Evolutionary conservation across 2,113 vertebrate genomes (phyloP), one percentile per base, ranked within the genome.

Genomic region (Theristicus caerulescens): DNA sequence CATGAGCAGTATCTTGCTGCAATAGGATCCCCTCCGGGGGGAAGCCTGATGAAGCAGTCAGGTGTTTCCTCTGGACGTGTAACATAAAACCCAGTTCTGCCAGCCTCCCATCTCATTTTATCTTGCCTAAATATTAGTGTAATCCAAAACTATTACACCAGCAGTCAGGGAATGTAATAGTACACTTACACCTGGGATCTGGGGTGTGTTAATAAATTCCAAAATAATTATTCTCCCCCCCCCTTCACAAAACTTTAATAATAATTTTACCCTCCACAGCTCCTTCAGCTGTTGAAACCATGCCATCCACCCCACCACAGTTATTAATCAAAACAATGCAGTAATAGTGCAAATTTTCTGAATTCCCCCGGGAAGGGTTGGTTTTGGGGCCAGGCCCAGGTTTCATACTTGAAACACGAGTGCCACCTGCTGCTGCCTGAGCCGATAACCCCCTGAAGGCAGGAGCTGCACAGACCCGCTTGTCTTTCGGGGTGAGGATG

Each of bases 401-500:
- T n/a, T 61, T 74, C 80, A 52, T 78, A 31, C 14, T 29, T n/a
- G 46, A 70, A 44, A 19, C 92, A 26, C 59, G 49, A 86, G 64
- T 96, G 55, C 92, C 97, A 77, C 44, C 97, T 97, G 61, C 83
- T 96, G 97, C 80, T 42, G 5, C 64, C 26, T 1, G 10, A 70
- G 27, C 52, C 7, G 17, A 49, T 26, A 78, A 32, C 59, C 73
- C 18, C 31, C 21, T 7, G 36, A 27, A 17, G 1, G 4, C 61
- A 49, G 38, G 36, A 77, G 71, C 32, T 51, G 55, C 86, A 87
- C 99, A 32, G 83, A 99, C 99, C 98, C 98, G 97, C 94, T 98
- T 99, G 2, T 99, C 99, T 77, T 98, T 98, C 6, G 98, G 95
- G 0, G 98, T 99, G 96, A 99, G 6, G 73, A 99, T 97, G 27